Evolutionary conservation across 2,888 invertebrate genomes (phyloP), one percentile per base, ranked within the genome.

Genomic region (Eristalis tenax): DNA sequence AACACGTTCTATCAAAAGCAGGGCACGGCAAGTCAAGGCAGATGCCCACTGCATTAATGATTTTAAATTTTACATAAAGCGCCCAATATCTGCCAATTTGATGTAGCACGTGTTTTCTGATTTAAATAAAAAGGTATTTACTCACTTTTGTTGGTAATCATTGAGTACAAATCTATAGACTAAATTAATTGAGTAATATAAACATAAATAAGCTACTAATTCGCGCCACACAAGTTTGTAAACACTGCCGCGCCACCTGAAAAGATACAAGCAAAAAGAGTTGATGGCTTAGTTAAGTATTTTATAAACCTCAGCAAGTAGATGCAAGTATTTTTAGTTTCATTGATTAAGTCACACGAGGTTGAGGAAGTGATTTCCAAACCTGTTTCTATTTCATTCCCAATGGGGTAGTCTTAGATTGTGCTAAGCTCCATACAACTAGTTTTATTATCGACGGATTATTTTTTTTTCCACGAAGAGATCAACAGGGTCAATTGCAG

Each of bases 201-300:
- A 93, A 90, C 95, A 94, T 92, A 97, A 95, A 94, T 98, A 98
- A 79, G 97, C 97, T 91, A 98, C 93, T 89, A 98, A 94, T 94
- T 98, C 98, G 90, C 98, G 95, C 98, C 98, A 98, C 89, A 98
- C 96, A 92, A 98, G 94, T 95, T 98, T 98, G 95, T 98, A 98
- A 59, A 98, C 98, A 92, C 98, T 98, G 91, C 98, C 98, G 91
- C 96, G 95, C 98, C 98, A 98, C 95, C 98, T 98, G 95, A 73
- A 95, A 95, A 90, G 90, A 91, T n/a, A 50, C 18, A 50, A 50
- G 18, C 50, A 50, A 8, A 8, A 43, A 50, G 18, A 8, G 50
- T 50, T 50, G 50, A n/a, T 50, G 50, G 5, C n/a, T 50, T 50
- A 59, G 59, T 59, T 13, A 2, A 6, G 18, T 15, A n/a, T 43